Evolutionary conservation across 2,797 vertebrate genomes (phyloP), one percentile per base, ranked within the genome.

Genomic region (Lutra lutra): DNA sequence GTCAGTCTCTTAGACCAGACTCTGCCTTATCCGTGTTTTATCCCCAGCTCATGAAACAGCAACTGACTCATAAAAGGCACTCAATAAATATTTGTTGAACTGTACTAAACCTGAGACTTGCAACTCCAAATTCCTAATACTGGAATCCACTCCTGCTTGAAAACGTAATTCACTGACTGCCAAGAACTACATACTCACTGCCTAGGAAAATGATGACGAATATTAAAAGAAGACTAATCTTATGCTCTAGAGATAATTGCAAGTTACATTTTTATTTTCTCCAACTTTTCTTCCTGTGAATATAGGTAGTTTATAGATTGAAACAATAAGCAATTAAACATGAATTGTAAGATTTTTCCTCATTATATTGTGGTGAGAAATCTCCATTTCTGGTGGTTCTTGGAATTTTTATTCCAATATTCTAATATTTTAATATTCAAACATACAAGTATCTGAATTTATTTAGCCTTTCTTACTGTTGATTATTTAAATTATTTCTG

Each of bases 91-190:
- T 79, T 84, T 92, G 23, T 70, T 92, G 64, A 88, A 79, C 38
- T 84, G 11, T 82, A 91, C n/a, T 62, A 93, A 94, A 78, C 79
- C 60, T 12, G 7, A 97, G 89, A 93, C 32, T 93, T 90, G 29
- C 64, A 48, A 79, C 32, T 92, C 46, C 75, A 95, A 92, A 87
- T 23, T 66, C 66, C 29, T 25, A 88, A 18, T 73, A 66, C 79
- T 82, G 40, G 51, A 95, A 85, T 91, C 86, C 73, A 85, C 88
- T 72, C 54, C 43, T 83, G 40, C 17, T 56, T 75, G 25, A 72
- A 89, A 92, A 20, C 92, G 4, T n/a, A 70, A 75, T 73, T 68
- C 60, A 60, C 48, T 51, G 38, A 38, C 48, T 89, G 14, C 14
- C 14, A 86, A 95, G 40, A 23, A 51, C 14, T 86, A 58, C 13